Evolutionary conservation across 2,797 vertebrate genomes (phyloP).

Genomic region (Borostomias antarcticus): DNA sequence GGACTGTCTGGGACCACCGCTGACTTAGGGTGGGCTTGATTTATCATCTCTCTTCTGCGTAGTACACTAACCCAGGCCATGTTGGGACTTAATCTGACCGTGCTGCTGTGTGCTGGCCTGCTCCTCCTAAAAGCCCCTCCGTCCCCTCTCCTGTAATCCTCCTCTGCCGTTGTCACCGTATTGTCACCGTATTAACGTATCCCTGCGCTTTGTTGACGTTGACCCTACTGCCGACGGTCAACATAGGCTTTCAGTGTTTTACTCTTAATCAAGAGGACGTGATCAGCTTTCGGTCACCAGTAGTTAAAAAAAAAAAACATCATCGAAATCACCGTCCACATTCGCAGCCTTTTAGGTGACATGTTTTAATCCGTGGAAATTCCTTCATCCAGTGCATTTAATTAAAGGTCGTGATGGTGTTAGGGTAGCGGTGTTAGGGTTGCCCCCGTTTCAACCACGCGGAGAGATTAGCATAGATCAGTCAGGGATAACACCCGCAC

Average conservation of each 20-base stretch:
- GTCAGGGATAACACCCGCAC: background rate
- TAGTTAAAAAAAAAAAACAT: constrained; percentile 14
- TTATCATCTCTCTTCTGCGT: too few species aligned
- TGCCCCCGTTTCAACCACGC: background rate
- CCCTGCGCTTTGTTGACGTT: constrained; percentile 13
- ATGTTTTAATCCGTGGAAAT: background rate
- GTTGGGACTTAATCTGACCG: too few species aligned
- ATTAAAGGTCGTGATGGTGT: background rate
- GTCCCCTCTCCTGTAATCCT: too few species aligned
- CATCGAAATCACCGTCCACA: constrained; percentile 12
- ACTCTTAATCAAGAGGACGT: constrained; percentile 4
- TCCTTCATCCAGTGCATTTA: constrained; percentile 10
- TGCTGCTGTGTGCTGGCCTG: too few species aligned
- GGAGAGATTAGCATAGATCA: background rate
- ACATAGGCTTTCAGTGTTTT: constrained; percentile 14
- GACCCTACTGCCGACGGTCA: background rate
- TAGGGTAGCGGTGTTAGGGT: constrained; percentile 5
- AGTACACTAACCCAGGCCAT: too few species aligned
- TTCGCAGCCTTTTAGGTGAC: background rate
- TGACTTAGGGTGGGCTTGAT: too few species aligned
- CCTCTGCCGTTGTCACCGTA: too few species aligned
- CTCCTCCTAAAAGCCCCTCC: too few species aligned
- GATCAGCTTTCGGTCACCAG: constrained; percentile 8
- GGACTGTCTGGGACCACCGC: too few species aligned
- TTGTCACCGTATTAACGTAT: too few species aligned